Conservation (phyloP, 2,113 vertebrate genomes). For the Nerophis lumbriciformis region DNA sequence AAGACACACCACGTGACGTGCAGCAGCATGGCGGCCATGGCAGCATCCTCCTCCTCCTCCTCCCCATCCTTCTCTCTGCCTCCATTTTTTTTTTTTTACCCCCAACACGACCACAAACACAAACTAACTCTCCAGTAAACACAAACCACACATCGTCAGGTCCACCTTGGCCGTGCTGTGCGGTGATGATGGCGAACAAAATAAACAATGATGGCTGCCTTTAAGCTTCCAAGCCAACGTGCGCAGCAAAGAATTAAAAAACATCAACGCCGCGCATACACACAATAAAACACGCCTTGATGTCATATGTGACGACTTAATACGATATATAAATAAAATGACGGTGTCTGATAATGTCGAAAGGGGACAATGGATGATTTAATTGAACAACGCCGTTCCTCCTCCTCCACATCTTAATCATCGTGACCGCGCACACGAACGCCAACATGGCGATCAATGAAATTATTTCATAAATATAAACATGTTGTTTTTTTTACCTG, state of each 20-base stretch:
- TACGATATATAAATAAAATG: not conserved
- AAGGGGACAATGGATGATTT: not conserved
- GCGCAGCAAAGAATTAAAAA: constrained; percentile 35
- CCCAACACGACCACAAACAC: not conserved
- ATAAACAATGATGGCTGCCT: rapidly evolving
- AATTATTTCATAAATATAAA: not conserved
- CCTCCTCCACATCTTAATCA: not conserved
- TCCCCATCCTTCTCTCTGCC: constrained; percentile 35
- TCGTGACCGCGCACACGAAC: not conserved
- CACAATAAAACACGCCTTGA: no score
- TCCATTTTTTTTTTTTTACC: constrained; percentile 54
- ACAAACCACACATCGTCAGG: rapidly evolving
- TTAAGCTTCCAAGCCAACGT: constrained; percentile 30
- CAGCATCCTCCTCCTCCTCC: constrained; percentile 26
- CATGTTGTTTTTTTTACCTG: constrained; percentile 49
- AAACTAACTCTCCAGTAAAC: not conserved
- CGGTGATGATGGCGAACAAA: rapidly evolving
- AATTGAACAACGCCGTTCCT: not conserved
- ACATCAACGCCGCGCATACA: constrained; percentile 21
- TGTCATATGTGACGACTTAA: no score
- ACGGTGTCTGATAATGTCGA: no score
- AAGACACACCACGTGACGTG: not conserved
- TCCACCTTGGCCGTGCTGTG: rapidly evolving
- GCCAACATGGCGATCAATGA: not conserved
- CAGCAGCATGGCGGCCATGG: constrained; percentile 32